Conservation (phyloP, 2,888 invertebrate genomes). For the Drosophila hawaiiensis region DNA sequence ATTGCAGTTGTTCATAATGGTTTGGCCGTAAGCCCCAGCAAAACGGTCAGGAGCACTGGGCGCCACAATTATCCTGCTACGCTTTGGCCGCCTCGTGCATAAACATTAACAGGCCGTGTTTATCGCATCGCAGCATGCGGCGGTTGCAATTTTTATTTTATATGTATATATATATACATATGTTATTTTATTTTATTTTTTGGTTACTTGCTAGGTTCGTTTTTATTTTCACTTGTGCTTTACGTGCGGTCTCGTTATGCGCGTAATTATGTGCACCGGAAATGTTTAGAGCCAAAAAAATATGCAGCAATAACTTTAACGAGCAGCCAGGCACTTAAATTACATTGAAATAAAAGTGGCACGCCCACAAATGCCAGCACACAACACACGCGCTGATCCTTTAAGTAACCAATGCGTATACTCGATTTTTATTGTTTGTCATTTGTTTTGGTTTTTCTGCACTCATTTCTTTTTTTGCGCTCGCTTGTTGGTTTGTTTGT, state of each 20-base stretch:
- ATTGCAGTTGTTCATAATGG: slow-evolving; percentile 79
- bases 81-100: slow-evolving; percentile 33
- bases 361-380: slow-evolving; percentile 17
- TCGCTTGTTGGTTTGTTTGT: slow-evolving; percentile 25
- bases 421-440: slow-evolving; percentile 79
- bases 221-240: slow-evolving; percentile 46
- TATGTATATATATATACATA: background rate
- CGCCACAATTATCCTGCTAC: slow-evolving; percentile 63
- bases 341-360: slow-evolving; percentile 28
- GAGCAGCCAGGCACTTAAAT: slow-evolving; percentile 47
- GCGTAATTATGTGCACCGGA: slow-evolving; percentile 58
- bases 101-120: slow-evolving; percentile 71
- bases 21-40: slow-evolving; percentile 63
- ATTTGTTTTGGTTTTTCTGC: slow-evolving; percentile 53
- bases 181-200: slow-evolving; percentile 25
- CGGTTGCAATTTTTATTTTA: slow-evolving; percentile 35
- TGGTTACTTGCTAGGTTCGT: slow-evolving; percentile 33
- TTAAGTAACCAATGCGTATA: slow-evolving; percentile 74
- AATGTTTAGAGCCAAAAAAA: slow-evolving; percentile 62
- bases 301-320: slow-evolving; percentile 68
- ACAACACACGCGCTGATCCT: slow-evolving; percentile 54
- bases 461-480: slow-evolving; percentile 5
- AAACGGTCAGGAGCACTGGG: slow-evolving; percentile 27
- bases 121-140: slow-evolving; percentile 56
- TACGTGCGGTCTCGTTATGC: slow-evolving; percentile 32